Conservation (phyloP, 2,113 vertebrate species). For the Callorhinus ursinus region DNA sequence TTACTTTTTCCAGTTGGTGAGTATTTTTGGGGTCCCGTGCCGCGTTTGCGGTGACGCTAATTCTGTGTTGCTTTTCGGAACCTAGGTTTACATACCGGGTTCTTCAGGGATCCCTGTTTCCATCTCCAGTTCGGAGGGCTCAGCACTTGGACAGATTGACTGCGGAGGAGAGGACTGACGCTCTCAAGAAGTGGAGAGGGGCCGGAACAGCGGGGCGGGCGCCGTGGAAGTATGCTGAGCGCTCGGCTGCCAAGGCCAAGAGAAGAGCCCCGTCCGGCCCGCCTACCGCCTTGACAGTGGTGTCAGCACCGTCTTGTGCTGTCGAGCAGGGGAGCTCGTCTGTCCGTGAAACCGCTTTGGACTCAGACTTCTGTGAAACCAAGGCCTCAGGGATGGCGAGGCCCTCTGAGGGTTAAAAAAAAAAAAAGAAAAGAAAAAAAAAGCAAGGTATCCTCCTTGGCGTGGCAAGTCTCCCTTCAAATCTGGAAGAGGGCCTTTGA, state of each 20-base stretch:
- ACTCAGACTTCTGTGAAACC: not conserved
- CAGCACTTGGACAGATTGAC: conserved; percentile 80
- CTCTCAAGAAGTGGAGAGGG: conserved; percentile 82
- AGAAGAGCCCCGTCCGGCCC: not conserved
- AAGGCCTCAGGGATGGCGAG: not conserved
- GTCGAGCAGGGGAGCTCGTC: not conserved
- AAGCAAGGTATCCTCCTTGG: not conserved
- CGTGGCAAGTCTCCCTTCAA: not conserved
- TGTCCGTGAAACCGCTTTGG: conserved; percentile 37
- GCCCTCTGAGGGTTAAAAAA: not conserved
- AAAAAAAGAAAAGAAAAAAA: too few relatives aligned
- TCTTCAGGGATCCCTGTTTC: conserved; percentile 86
- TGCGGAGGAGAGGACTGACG: conserved; percentile 65
- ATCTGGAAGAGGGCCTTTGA: conserved; percentile 7
- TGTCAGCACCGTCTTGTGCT: not conserved
- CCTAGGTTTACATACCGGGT: conserved; percentile 87
- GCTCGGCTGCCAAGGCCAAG: not conserved
- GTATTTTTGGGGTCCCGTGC: not conserved
- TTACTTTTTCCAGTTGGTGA: not conserved
- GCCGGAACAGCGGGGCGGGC: not conserved
- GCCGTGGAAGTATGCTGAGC: not conserved
- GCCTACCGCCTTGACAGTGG: conserved; percentile 25
- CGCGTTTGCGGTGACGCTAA: not conserved
- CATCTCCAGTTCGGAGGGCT: conserved; percentile 82
- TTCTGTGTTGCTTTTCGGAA: conserved; percentile 49